Evolutionary conservation across 2,888 invertebrate species (phyloP), one percentile per base, ranked within the genome.

Genomic region (Dexiosoma caninum): DNA sequence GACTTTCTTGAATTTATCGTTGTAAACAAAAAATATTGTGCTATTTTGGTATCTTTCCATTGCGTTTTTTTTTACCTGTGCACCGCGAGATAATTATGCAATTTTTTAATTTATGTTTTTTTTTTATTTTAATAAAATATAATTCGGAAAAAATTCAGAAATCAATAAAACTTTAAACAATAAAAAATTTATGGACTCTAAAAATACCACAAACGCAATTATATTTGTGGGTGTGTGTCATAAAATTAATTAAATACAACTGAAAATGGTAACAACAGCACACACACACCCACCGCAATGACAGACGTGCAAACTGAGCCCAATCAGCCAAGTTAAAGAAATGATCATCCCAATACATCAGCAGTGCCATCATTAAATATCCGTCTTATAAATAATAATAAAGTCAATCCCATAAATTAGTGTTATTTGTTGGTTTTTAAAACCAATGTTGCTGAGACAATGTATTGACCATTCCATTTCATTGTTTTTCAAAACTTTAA

Each of bases 1-100:
- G 23, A n/a, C 14, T 16, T 7, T 51, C 7, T 42, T 21, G 21
- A 32, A 37, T 64, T 57, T 49, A 66, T n/a, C 32, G 19, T 67
- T 75, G 59, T 51, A 59, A 59, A 59, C 27, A 49, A 71, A n/a
- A n/a, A 78, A 57, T 77, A 46, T 19, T 77, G 70, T 66, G 70
- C 57, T 40, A 70, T 70, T 77, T 76, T 69, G 27, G 23, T 60
- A 59, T 21, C 32, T 40, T 49, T 30, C 32, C n/a, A 55, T 37
- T 57, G 60, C 16, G 32, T 21, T 27, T 21, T 35, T 44, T 37
- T 60, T 32, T n/a, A n/a, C 16, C 40, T 59, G 51, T 53, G 30
- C 64, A 57, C 44, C 60, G 40, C 21, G n/a, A 72, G 9, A 69
- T 66, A 74, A 72, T 77, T 81, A 77, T 81, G 81, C 69, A 81